A percentile compares a stretch with the other conserved stretches of the same genome.
These are phyloP conservation scores for Linnaemya vulpina DNA, from an alignment of 2,888 invertebrate species.

Conservation along the genomic window DNA sequence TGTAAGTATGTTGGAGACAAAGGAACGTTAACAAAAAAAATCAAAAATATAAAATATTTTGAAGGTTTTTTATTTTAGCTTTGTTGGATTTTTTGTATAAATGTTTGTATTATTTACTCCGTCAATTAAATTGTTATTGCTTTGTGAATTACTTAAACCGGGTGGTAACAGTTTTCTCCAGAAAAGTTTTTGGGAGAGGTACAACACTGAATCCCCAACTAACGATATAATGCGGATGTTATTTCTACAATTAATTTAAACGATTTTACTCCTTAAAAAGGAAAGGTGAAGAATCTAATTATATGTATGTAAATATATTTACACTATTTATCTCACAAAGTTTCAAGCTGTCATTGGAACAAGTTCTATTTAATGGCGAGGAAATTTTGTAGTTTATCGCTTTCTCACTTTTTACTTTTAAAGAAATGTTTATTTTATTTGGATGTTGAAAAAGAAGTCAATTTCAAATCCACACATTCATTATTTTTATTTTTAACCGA, in stretches of 20 bases:
- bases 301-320: constrained; percentile 22
- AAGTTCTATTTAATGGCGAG: neutral
- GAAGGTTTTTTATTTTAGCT: neutral
- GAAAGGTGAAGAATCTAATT: constrained; percentile 4
- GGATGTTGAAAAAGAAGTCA: neutral
- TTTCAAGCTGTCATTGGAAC: neutral
- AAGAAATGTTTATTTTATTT: neutral
- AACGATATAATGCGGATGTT: constrained; percentile 39
- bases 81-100: neutral
- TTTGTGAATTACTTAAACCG: neutral
- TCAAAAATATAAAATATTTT: neutral
- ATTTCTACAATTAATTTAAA: constrained; percentile 34
- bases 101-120: neutral
- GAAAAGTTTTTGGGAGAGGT: neutral
- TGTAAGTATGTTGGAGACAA: neutral
- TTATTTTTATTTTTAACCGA: neutral
- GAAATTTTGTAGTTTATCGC: neutral
- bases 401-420: neutral
- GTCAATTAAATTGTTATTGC: neutral
- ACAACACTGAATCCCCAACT: neutral
- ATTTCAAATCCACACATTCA: constrained; percentile 21
- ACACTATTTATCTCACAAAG: neutral
- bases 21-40: neutral
- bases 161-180: neutral
- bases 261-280: constrained; percentile 38